A percentile compares a stretch with the other conserved stretches of the same genome.
Conservation (phyloP, 2,113 vertebrate genomes). For the Marmota monax region DNA sequence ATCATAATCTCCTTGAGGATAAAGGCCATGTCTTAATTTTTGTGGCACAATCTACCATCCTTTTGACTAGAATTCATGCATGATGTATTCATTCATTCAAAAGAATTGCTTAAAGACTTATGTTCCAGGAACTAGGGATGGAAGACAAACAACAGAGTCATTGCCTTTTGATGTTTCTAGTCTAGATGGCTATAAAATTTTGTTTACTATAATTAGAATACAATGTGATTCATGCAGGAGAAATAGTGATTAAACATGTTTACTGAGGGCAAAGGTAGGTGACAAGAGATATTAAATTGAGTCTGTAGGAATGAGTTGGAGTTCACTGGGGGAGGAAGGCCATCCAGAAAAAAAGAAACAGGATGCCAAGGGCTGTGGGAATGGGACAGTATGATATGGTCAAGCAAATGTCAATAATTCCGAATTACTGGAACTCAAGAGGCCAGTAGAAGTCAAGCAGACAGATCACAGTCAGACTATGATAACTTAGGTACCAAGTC, state of each 20-base stretch:
- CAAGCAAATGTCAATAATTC: background rate
- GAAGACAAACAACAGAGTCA: background rate
- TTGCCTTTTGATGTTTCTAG: background rate
- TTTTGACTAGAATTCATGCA: background rate
- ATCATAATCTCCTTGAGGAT: constrained; percentile 11
- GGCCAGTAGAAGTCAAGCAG: background rate
- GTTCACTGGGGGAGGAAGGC: background rate
- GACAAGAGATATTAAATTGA: background rate
- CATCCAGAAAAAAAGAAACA: background rate
- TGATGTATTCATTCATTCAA: background rate
- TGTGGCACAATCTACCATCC: background rate
- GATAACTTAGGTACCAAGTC: background rate
- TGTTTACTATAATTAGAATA: background rate
- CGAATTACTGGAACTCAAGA: background rate
- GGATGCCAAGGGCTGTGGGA: background rate
- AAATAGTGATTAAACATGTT: background rate
- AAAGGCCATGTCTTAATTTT: constrained; percentile 43
- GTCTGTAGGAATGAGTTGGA: background rate
- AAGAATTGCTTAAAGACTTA: background rate
- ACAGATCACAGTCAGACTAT: background rate
- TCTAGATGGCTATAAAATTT: background rate
- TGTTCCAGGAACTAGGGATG: background rate
- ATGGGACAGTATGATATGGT: background rate
- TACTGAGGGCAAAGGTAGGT: background rate
- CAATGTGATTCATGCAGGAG: background rate